Evolutionary conservation across 1,140 invertebrate genomes (phyloP), one percentile per base, ranked within the genome.

Genomic region (Atta cephalotes): DNA sequence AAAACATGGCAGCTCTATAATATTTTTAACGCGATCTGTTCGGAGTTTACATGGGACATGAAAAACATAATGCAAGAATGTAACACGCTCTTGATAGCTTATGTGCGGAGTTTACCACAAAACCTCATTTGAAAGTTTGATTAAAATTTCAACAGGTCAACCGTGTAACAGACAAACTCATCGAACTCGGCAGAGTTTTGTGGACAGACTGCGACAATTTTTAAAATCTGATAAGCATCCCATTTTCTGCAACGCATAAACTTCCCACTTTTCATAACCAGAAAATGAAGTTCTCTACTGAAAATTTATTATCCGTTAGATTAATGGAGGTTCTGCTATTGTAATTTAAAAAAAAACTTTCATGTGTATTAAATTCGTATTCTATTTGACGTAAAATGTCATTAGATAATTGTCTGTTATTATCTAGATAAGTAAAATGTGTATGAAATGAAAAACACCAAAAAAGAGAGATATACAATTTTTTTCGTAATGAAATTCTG

Each of bases 51-150:
- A 31, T 35, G 25, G 18, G n/a, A 65, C 21, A 14, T 71, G 49
- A 18, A 35, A 56, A 60, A 79, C 60, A 66, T 85, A 63, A 80
- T 81, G 80, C 70, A 85, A 87, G 49, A 68, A 85, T 66, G 87
- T 87, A 88, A 91, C 78, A 71, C 58, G 89, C 88, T 85, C 76
- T 87, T 89, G 90, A 91, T 90, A 66, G 87, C 87, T 90, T 85
- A 79, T 90, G 78, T 65, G 71, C 62, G 25, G 76, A 79, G 79
- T 87, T 88, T 53, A 45, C 66, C 62, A 82, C 87, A 66, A 74
- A 91, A 91, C 58, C 82, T 91, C 89, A 90, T 90, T 91, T 90
- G 90, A 90, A 91, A 91, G 90, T 91, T 91, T 91, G 89, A 91
- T 91, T 90, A 91, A 91, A 91, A 90, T 90, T 90, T 90, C 78